Percentiles rank a stretch among this genome's conserved stretches.
Evolutionary conservation across 2,113 vertebrate genomes (phyloP).

Genomic region (Gavialis gangeticus): DNA sequence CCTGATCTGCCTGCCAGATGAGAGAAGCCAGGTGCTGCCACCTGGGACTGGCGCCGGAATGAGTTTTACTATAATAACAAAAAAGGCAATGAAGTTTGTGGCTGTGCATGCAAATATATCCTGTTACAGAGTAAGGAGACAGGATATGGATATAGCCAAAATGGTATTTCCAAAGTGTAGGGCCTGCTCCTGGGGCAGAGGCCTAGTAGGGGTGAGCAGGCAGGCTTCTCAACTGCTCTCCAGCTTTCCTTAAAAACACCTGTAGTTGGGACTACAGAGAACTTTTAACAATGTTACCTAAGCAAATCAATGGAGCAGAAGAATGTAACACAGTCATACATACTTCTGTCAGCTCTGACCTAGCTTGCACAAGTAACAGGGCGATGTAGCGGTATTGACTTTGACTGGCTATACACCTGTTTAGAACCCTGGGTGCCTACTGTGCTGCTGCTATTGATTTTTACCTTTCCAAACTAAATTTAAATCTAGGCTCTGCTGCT

Average conservation of each 20-base stretch:
- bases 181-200: background rate
- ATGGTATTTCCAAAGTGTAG: background rate
- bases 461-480: too few relatives aligned
- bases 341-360: too few relatives aligned
- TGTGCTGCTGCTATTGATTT: too few relatives aligned
- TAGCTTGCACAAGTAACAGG: too few relatives aligned
- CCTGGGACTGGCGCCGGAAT: background rate
- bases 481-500: too few relatives aligned
- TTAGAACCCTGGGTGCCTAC: too few relatives aligned
- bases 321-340: too few relatives aligned
- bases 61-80: background rate
- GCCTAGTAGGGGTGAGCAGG: background rate
- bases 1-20: too few relatives aligned
- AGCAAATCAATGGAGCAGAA: background rate
- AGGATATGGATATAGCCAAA: background rate
- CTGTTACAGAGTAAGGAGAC: background rate
- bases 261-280: background rate
- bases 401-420: too few relatives aligned
- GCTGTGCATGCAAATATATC: background rate
- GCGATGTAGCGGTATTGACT: too few relatives aligned
- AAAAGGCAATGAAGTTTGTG: background rate
- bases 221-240: background rate
- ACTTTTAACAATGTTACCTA: background rate
- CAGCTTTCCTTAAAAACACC: background rate
- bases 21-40: too few relatives aligned